Percentiles rank a stretch among this genome's conserved stretches.
Conservation (phyloP, 23 tunicate genomes). For the Trididemnum nubilum region DNA sequence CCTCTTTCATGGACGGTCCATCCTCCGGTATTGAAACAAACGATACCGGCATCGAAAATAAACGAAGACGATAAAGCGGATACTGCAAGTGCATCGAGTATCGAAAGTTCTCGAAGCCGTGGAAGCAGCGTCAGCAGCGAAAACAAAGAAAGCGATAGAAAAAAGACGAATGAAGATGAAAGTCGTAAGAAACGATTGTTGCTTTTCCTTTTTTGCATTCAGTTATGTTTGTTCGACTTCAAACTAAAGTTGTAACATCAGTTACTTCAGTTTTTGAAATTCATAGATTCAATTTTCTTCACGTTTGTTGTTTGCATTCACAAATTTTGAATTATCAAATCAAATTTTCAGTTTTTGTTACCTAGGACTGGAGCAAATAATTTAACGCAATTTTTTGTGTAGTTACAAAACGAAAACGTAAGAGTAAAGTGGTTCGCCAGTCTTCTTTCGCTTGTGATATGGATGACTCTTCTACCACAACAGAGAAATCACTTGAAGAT, state of each 20-base stretch:
- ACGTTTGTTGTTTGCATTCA: too few relatives aligned
- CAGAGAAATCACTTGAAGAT: conserved; percentile 71
- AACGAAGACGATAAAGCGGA: conserved; percentile 12
- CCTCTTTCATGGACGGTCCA: neutral
- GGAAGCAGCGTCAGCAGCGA: conserved; percentile 36
- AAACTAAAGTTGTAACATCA: neutral
- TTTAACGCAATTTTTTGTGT: too few relatives aligned
- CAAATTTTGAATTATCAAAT: too few relatives aligned
- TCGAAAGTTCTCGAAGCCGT: conserved; percentile 53
- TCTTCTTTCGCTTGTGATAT: conserved; percentile 21
- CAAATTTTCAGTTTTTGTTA: too few relatives aligned
- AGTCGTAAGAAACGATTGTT: neutral
- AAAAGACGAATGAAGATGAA: neutral
- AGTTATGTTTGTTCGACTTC: neutral
- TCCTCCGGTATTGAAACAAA: neutral
- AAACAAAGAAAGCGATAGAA: conserved; percentile 20
- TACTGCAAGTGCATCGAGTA: conserved; percentile 35
- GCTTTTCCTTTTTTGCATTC: neutral
- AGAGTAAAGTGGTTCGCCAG: conserved; percentile 16
- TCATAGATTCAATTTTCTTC: too few relatives aligned
- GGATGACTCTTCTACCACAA: conserved; percentile 63
- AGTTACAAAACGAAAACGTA: conserved; percentile 44
- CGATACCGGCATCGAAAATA: neutral
- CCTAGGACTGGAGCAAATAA: too few relatives aligned
- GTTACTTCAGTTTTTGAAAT: neutral